Percentiles rank a stretch among this genome's conserved stretches.
Conservation (phyloP, 92 coral and sea anemone genomes). For the Epizoanthus fatuus region DNA sequence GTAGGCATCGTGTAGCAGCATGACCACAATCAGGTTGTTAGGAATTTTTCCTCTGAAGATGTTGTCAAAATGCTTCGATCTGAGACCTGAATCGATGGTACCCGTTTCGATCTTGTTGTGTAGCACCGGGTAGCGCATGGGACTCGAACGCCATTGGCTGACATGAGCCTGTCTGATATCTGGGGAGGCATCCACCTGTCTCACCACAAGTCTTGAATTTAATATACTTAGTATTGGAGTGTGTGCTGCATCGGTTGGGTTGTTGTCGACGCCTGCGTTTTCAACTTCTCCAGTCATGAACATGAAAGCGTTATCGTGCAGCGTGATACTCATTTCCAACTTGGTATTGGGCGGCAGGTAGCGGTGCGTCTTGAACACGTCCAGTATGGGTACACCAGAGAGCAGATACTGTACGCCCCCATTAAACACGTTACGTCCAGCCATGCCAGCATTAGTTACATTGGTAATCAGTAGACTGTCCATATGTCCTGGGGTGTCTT, state of each 20-base stretch:
- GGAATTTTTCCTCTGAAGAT: slow-evolving; percentile 47
- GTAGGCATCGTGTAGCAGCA: slow-evolving; percentile 42
- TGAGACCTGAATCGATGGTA: background rate
- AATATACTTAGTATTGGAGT: background rate
- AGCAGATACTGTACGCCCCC: background rate
- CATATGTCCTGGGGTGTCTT: slow-evolving; percentile 40
- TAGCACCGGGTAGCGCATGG: background rate
- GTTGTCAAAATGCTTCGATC: background rate
- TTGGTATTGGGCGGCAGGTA: slow-evolving; percentile 15
- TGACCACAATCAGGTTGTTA: slow-evolving; percentile 24
- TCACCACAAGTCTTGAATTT: background rate
- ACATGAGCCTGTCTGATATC: background rate
- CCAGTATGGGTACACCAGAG: slow-evolving; percentile 48
- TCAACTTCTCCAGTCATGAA: slow-evolving; percentile 24
- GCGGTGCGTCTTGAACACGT: slow-evolving; percentile 30
- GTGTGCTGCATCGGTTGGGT: background rate
- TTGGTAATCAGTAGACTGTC: slow-evolving; percentile 14
- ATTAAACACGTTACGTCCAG: background rate
- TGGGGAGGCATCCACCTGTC: background rate
- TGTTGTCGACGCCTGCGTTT: no score
- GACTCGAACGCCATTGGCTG: background rate
- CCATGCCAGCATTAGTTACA: background rate
- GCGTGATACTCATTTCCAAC: slow-evolving; percentile 29
- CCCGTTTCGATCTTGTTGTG: slow-evolving; percentile 2
- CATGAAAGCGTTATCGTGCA: slow-evolving; percentile 26